phyloP scores from a whole-genome alignment of 2,113 vertebrate genomes.

The Syngnathus scovelli region DNA sequence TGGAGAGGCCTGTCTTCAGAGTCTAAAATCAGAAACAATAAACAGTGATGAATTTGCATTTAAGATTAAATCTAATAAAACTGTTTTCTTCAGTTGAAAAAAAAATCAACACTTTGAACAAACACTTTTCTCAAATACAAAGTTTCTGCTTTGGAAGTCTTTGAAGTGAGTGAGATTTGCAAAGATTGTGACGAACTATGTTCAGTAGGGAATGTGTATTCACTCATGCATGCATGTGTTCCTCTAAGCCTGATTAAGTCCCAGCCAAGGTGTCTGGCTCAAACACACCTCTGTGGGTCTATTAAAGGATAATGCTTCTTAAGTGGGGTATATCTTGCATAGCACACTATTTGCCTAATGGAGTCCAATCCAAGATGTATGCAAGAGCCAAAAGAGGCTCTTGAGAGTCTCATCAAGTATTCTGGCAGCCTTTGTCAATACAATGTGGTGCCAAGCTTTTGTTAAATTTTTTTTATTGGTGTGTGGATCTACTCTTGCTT shows the following conservation, averaged over 20 bases:
- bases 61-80: background rate
- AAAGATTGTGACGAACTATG: conserved; percentile 10
- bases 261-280: conserved; percentile 69
- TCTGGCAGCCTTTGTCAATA: conserved; percentile 88
- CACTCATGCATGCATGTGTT: conserved; percentile 35
- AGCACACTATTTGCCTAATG: conserved; percentile 87
- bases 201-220: conserved; percentile 16
- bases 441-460: conserved; percentile 80
- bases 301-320: conserved; percentile 73
- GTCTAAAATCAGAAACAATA: conserved; percentile 70
- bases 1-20: conserved; percentile 90
- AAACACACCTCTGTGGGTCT: conserved; percentile 71
- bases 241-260: conserved; percentile 66
- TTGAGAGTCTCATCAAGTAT: conserved; percentile 93
- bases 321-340: conserved; percentile 73
- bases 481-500: conserved; percentile 82
- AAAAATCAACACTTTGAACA: background rate
- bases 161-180: background rate
- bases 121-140: background rate
- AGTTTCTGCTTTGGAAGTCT: background rate
- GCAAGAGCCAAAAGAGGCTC: conserved; percentile 75
- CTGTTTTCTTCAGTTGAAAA: background rate
- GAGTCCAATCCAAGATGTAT: conserved; percentile 67
- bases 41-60: background rate
- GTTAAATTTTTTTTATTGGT: conserved; percentile 75